Percentiles rank a stretch among this genome's conserved stretches.
Evolutionary conservation across 2,797 vertebrate genomes (phyloP).

Genomic region (Xiphorhynchus erythropygius): DNA sequence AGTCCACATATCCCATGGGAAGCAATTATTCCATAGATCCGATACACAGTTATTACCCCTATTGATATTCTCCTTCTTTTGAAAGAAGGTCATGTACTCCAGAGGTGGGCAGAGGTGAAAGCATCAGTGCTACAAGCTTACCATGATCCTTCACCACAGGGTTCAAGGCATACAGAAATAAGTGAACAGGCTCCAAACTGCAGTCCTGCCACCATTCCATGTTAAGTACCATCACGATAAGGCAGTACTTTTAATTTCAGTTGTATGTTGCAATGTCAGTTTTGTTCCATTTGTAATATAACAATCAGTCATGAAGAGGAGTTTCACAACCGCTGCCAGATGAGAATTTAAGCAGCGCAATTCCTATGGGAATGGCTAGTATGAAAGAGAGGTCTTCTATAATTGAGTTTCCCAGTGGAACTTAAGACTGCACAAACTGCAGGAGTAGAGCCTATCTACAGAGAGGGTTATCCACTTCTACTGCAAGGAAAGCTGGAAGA

Average conservation of each 20-base stretch:
- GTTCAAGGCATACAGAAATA: not conserved
- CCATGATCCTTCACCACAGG: not conserved
- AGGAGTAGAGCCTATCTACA: not conserved
- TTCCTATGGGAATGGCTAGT: not conserved
- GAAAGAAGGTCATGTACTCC: not conserved
- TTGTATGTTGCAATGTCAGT: not conserved
- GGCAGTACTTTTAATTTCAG: not conserved
- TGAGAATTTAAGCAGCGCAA: not conserved
- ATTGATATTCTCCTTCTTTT: not conserved
- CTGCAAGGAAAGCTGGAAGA: not conserved
- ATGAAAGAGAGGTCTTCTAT: not conserved
- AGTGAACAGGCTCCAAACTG: not conserved
- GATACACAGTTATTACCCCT: not conserved
- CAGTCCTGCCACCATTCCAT: not conserved
- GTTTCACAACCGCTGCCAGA: conserved; percentile 14
- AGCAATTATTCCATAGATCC: not conserved
- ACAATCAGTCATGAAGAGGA: not conserved
- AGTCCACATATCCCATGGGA: not conserved
- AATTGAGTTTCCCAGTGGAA: conserved; percentile 10
- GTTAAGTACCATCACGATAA: not conserved
- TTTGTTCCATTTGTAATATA: not conserved
- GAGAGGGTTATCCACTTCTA: not conserved
- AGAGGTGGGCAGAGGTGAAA: not conserved
- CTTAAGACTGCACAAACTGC: not conserved
- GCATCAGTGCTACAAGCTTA: not conserved